Base-by-base conservation (phyloP, 1,140 invertebrate species). In the Tetramorium simillimum region DNA sequence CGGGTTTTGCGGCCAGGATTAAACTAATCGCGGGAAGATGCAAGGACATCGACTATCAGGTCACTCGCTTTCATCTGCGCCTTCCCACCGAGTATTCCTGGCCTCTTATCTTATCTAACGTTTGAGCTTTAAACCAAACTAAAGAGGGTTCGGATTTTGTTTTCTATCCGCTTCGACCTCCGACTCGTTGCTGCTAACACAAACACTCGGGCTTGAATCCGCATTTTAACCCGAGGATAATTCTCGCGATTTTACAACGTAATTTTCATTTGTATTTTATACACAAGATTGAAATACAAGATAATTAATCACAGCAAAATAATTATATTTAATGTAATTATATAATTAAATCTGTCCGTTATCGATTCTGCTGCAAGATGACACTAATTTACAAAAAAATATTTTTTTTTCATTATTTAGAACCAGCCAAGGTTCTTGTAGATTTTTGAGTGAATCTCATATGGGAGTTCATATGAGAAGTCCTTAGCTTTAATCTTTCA, bases 11-110 rank as follows among this genome's bases (percentile, higher is more conserved):
- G 12, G 12, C 63, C 80, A 37, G 80, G 80, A 75, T 84, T 62
- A 82, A 82, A 82, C 69, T 84, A 84, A 84, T 84, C 80, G 80
- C 80, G 53, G 14, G n/a, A 49, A 21, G 80, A 60, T 37, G 56
- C 69, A 73, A 84, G 69, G 80, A 84, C 80, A 82, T 60, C 67
- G 62, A 37, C 62, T 77, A 75, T 75, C 75, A 14, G 56, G 28
- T 60, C 53, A 51, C 46, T 51, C 46, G 28, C 33, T 80, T n/a
- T 46, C 24, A 33, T 37, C 62, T 7, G 40, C 14, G 40, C 40
- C 65, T 18, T 3, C 65, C 5, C 40, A 4, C 63, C 40, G 21
- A 65, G 24, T 49, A 62, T 62, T 46, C 28, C 46, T 28, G 24
- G 43, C 7, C 51, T 24, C 75, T 77, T 51, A 40, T 70, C 46